Conservation (phyloP, 2,888 invertebrate species). For the Marronus borbonicus region DNA sequence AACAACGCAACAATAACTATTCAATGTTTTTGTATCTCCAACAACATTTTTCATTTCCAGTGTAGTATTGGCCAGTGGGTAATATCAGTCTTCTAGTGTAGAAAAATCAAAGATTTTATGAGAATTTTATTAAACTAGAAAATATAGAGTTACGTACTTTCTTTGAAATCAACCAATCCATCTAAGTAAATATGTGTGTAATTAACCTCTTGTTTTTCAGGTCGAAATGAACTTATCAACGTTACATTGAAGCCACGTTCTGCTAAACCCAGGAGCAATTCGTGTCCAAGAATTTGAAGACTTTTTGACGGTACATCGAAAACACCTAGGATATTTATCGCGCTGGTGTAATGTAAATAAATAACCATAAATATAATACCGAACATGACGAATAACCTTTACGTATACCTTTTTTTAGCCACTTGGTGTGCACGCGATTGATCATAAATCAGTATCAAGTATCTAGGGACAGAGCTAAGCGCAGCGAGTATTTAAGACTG, state of each 20-base stretch:
- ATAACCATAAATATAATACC: background rate
- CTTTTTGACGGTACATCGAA: conserved; percentile 47
- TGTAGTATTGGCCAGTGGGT: too few relatives aligned
- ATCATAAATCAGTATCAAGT: background rate
- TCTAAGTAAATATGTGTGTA: conserved; percentile 42
- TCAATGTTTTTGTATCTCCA: too few relatives aligned
- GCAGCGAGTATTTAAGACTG: background rate
- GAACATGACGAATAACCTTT: background rate
- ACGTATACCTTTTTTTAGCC: too few relatives aligned
- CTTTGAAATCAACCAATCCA: conserved; percentile 36
- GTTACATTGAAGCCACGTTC: conserved; percentile 48
- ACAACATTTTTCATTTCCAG: too few relatives aligned
- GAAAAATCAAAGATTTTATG: too few relatives aligned
- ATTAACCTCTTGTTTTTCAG: conserved; percentile 24
- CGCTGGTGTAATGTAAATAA: background rate
- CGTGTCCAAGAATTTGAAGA: conserved; percentile 46
- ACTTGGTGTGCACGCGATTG: too few relatives aligned
- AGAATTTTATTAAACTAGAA: background rate
- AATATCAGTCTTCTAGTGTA: too few relatives aligned
- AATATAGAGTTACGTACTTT: conserved; percentile 17
- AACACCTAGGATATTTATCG: conserved; percentile 47
- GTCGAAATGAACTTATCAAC: conserved; percentile 47
- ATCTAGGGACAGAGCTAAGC: background rate
- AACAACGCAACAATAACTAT: too few relatives aligned
- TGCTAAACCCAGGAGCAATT: conserved; percentile 43